phyloP scores from a whole-genome alignment of 92 coral and sea anemone genomes.

The Porites divaricata region DNA sequence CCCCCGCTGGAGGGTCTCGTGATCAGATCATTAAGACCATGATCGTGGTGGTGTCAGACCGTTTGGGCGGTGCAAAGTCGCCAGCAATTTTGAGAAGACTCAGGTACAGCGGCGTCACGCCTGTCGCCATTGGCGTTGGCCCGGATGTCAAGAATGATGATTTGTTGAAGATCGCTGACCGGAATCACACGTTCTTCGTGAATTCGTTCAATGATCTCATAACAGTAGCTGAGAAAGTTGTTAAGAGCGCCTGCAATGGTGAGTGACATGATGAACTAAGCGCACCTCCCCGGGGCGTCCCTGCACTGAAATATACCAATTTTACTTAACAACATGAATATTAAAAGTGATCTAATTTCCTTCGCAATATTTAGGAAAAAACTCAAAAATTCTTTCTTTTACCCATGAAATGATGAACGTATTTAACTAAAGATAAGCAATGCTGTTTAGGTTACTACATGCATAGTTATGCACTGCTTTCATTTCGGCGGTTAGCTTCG shows the following conservation, averaged over 20 bases:
- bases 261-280: neutral
- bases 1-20: slow-evolving; percentile 88
- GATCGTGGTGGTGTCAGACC: slow-evolving; percentile 85
- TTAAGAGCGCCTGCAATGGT: slow-evolving; percentile 89
- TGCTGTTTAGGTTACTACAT: no score
- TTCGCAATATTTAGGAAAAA: no score
- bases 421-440: no score
- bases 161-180: slow-evolving; percentile 64
- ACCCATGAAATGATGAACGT: no score
- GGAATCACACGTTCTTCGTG: slow-evolving; percentile 69
- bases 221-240: slow-evolving; percentile 78
- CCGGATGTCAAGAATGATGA: slow-evolving; percentile 65
- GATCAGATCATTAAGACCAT: slow-evolving; percentile 78
- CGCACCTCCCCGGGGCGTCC: neutral
- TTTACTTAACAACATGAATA: no score
- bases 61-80: slow-evolving; percentile 72
- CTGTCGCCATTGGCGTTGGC: slow-evolving; percentile 86
- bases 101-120: slow-evolving; percentile 73
- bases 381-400: no score
- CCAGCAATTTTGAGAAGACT: slow-evolving; percentile 78
- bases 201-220: slow-evolving; percentile 85
- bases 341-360: no score
- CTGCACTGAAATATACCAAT: no score
- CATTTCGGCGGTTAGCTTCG: no score
- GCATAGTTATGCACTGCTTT: no score